phyloP scores from a whole-genome alignment of 1,140 invertebrate species.

The Araneus ventricosus region DNA sequence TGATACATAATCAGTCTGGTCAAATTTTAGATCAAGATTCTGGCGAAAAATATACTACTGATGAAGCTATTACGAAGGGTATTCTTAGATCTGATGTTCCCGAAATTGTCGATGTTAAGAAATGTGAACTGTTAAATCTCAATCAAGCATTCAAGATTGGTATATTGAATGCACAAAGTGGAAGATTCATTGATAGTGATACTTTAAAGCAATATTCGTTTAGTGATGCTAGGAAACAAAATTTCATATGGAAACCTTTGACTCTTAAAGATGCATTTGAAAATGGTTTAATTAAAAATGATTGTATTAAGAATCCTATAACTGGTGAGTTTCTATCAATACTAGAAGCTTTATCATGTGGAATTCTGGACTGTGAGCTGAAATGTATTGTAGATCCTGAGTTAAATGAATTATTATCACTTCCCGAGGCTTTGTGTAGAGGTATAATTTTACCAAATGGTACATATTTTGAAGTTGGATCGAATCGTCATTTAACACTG shows the following conservation, averaged over 20 bases:
- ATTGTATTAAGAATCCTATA: slow-evolving; percentile 89
- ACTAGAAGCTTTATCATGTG: slow-evolving; percentile 89
- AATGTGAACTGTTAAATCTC: slow-evolving; percentile 89
- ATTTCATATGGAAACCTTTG: slow-evolving; percentile 91
- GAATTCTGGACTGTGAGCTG: slow-evolving; percentile 92
- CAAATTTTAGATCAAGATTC: slow-evolving; percentile 90
- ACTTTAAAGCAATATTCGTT: slow-evolving; percentile 88
- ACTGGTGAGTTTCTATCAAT: slow-evolving; percentile 88
- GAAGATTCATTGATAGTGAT: slow-evolving; percentile 88
- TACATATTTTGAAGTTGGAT: slow-evolving; percentile 87
- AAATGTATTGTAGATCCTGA: slow-evolving; percentile 90
- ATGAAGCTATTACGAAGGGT: slow-evolving; percentile 88
- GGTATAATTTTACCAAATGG: slow-evolving; percentile 88
- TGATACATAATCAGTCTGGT: slow-evolving; percentile 88
- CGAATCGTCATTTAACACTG: slow-evolving; percentile 86
- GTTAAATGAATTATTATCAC: slow-evolving; percentile 88
- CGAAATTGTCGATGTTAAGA: slow-evolving; percentile 90
- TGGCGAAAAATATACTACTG: slow-evolving; percentile 88
- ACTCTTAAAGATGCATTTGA: slow-evolving; percentile 93
- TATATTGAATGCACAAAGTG: slow-evolving; percentile 88
- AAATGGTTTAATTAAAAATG: slow-evolving; percentile 88
- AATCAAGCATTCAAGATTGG: slow-evolving; percentile 87
- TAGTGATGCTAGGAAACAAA: slow-evolving; percentile 88
- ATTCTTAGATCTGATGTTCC: slow-evolving; percentile 87
- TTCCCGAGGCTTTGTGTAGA: slow-evolving; percentile 89